phyloP scores from a whole-genome alignment of 2,113 vertebrate genomes.

The Thryonomys swinderianus region DNA sequence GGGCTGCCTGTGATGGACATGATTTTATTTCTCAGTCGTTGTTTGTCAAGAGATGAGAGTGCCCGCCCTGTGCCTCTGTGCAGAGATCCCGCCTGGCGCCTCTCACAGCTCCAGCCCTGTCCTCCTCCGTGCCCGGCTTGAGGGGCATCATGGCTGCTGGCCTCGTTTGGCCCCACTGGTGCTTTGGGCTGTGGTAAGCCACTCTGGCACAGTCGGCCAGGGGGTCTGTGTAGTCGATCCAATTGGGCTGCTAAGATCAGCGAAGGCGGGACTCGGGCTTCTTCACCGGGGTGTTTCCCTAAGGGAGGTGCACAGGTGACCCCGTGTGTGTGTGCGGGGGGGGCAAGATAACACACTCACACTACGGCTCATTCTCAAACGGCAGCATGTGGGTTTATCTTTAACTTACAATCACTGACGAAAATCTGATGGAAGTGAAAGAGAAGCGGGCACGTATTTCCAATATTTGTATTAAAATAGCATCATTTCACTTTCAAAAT shows the following conservation, averaged over 20 bases:
- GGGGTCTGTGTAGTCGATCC: not conserved
- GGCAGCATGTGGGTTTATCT: not conserved
- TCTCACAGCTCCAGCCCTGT: not conserved
- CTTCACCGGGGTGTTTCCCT: not conserved
- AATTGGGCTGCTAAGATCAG: not conserved
- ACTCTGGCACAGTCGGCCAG: not conserved
- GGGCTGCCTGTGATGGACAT: not conserved
- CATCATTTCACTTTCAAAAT: not conserved
- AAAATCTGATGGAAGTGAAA: not conserved
- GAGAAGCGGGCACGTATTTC: not conserved
- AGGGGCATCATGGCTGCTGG: not conserved
- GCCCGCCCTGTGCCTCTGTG: not conserved
- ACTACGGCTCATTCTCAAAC: not conserved
- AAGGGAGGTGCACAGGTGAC: not conserved
- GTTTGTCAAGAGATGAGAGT: fast-evolving
- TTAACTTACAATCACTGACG: not conserved
- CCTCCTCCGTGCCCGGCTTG: not conserved
- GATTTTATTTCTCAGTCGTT: not conserved
- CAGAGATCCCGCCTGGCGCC: fast-evolving
- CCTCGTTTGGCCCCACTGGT: not conserved
- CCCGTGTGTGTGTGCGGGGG: not conserved
- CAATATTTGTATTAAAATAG: not conserved
- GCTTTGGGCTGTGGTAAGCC: not conserved
- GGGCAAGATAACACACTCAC: not conserved
- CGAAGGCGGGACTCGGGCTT: not conserved